phyloP scores from a whole-genome alignment of 2,797 vertebrate species.

The Chaenodraco wilsoni region DNA sequence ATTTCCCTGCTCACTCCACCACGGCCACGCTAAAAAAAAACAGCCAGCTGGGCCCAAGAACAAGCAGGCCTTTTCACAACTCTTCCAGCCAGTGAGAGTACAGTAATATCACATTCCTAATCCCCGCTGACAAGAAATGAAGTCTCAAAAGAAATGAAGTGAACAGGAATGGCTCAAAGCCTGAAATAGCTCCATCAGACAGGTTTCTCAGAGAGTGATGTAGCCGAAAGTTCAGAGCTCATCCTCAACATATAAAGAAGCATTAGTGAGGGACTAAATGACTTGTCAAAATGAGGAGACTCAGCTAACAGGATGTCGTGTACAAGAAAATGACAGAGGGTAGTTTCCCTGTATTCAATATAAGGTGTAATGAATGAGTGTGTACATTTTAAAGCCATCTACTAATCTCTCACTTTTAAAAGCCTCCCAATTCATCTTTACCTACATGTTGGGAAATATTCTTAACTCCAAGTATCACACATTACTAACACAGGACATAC shows the following conservation, averaged over 20 bases:
- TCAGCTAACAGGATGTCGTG: not conserved
- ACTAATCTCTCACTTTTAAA: constrained; percentile 4
- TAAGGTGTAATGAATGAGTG: constrained; percentile 3
- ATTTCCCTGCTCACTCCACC: constrained; percentile 25
- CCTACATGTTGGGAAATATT: constrained; percentile 3
- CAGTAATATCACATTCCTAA: constrained; percentile 67
- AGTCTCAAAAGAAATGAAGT: constrained; percentile 62
- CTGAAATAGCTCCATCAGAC: constrained; percentile 73
- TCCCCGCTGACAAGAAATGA: constrained; percentile 58
- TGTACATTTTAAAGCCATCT: not conserved
- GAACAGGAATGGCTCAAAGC: constrained; percentile 61
- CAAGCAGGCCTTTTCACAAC: constrained; percentile 65
- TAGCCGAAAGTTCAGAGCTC: constrained; percentile 55
- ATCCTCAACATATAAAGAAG: constrained; percentile 43
- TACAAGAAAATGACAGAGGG: constrained; percentile 7
- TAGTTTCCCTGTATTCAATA: not conserved
- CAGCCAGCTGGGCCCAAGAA: constrained; percentile 58
- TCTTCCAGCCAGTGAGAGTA: constrained; percentile 44
- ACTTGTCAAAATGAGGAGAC: constrained; percentile 30
- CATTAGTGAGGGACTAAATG: constrained; percentile 40
- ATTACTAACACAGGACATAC: not conserved
- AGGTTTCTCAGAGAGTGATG: constrained; percentile 66
- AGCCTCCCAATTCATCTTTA: not conserved
- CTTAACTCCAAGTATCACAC: not conserved
- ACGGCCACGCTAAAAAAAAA: constrained; percentile 11